Evolutionary conservation across 2,797 vertebrate genomes (phyloP), one percentile per base, ranked within the genome.

Genomic region (Hipposideros larvatus): DNA sequence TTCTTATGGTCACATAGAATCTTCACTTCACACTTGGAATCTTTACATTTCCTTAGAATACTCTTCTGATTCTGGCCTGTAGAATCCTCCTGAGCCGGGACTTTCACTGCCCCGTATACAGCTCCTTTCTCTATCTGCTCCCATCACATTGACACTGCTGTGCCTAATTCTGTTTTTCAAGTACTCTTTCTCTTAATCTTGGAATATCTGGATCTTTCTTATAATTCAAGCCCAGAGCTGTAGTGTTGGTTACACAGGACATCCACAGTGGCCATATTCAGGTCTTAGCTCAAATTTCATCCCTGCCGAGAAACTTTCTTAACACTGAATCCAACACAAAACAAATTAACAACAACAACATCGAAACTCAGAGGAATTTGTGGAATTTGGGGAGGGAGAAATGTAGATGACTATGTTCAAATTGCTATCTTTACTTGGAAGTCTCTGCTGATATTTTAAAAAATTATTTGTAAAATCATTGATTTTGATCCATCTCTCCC

Each of bases 311-410:
- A 73, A 18, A 0, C 10, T 22, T 77, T 63, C 34, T 89, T 80
- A 66, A 68, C 41, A 73, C 11, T 74, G n/a, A 37, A 48, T 15
- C 9, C 79, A 51, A 78, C 68, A 75, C 11, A 61, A 70, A 73
- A 22, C 4, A 66, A 68, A 48, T 71, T 2, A 46, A 41, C 26
- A 41, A 57, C 5, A 48, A 19, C 59, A 57, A 8, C 2, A 93
- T 55, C 24, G 88, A 71, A 92, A 90, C 5, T 46, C 53, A 94
- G n/a, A 79, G 82, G 18, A 73, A 61, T 92, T 34, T 80, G 28
- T 77, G 6, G 13, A 74, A 59, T 53, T 41, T 63, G 7, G 6
- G 37, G 19, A 85, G 11, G 22, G 7, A 90, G 7, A 90, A 73
- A 61, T 57, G 3, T 21, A 90, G n/a, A 18, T 43, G 28, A 77